phyloP scores from a whole-genome alignment of 2,797 vertebrate genomes.

The Microtus agrestis region DNA sequence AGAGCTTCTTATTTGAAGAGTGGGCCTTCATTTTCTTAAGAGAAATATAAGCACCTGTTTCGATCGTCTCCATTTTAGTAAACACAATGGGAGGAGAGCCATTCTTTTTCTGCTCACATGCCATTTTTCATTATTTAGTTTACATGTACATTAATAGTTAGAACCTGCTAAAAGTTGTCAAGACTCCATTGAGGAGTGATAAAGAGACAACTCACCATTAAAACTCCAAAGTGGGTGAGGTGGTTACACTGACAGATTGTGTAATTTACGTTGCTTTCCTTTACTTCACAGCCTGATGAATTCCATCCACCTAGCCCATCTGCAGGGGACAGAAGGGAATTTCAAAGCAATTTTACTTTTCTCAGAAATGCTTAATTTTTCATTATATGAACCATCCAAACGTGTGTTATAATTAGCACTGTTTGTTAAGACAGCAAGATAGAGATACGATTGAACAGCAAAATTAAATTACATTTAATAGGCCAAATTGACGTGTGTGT shows the following conservation, averaged over 20 bases:
- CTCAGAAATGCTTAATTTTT: constrained; percentile 84
- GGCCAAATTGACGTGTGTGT: constrained; percentile 31
- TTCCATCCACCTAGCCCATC: constrained; percentile 94
- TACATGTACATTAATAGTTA: constrained; percentile 13
- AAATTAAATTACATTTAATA: constrained; percentile 76
- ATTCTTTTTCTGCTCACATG: background rate
- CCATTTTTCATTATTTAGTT: constrained; percentile 44
- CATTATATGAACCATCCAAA: constrained; percentile 74
- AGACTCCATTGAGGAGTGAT: constrained; percentile 73
- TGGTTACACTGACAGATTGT: constrained; percentile 95
- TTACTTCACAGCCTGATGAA: constrained; percentile 89
- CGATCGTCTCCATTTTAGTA: constrained; percentile 1
- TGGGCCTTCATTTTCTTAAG: constrained; percentile 34
- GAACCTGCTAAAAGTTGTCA: constrained; percentile 56
- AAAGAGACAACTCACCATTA: constrained; percentile 91
- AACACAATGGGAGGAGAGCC: background rate
- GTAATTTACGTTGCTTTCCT: constrained; percentile 86
- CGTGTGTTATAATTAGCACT: constrained; percentile 81
- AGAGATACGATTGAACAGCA: constrained; percentile 61
- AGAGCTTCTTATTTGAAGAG: constrained; percentile 22
- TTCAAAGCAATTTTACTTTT: constrained; percentile 85
- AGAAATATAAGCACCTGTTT: constrained; percentile 63
- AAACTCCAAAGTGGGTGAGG: constrained; percentile 96
- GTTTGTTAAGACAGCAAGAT: constrained; percentile 71
- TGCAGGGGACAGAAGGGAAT: constrained; percentile 86